phyloP scores from a whole-genome alignment of 2,113 vertebrate genomes.

The Thunnus maccoyii region DNA sequence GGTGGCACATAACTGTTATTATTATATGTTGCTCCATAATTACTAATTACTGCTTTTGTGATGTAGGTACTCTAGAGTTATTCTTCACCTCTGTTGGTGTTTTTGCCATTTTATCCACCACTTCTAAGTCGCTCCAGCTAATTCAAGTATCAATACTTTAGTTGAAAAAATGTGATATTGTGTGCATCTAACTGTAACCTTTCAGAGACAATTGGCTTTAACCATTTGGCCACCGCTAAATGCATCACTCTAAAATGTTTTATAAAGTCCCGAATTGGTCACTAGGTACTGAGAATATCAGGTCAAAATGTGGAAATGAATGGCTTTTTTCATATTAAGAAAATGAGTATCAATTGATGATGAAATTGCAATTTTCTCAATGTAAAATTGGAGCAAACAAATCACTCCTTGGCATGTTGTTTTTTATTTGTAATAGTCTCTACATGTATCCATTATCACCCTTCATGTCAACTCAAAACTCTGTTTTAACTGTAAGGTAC shows the following conservation, averaged over 20 bases:
- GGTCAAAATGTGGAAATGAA: neutral
- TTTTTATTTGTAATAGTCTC: slow-evolving; percentile 3
- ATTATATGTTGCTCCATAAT: no score
- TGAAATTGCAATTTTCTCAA: neutral
- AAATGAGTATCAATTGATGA: no score
- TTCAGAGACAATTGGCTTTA: no score
- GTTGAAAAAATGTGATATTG: no score
- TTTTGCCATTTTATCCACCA: slow-evolving; percentile 22
- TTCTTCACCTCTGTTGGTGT: neutral
- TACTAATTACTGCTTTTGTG: neutral
- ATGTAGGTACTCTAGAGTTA: neutral
- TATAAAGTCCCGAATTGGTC: neutral
- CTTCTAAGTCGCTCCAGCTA: neutral
- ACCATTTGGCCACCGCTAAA: neutral
- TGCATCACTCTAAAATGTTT: neutral
- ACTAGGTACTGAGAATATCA: neutral
- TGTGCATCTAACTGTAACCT: no score
- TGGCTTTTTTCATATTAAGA: neutral
- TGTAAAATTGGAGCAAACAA: neutral
- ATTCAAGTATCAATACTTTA: no score
- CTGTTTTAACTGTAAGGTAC: slow-evolving; percentile 29
- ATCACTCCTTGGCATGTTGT: neutral
- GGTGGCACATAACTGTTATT: neutral
- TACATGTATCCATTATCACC: slow-evolving; percentile 5
- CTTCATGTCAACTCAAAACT: neutral